These are phyloP conservation scores for Chironex yamaguchii DNA, from an alignment of 30 jellyfish, hydroid and myxozoan genomes.

Conservation along the genomic window DNA sequence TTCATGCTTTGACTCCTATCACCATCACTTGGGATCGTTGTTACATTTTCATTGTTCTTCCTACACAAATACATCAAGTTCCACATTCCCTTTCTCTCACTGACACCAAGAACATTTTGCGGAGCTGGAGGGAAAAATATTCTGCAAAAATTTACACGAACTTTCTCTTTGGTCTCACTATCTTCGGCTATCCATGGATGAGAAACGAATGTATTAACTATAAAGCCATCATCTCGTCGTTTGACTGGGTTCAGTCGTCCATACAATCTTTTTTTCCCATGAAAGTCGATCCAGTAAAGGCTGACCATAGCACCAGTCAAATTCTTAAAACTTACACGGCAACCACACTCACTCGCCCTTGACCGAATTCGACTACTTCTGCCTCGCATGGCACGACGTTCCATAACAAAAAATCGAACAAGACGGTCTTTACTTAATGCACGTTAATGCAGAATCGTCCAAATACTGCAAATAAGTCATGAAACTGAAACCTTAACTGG, in stretches of 20 bases:
- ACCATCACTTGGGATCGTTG: too few species aligned
- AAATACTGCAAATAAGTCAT: too few species aligned
- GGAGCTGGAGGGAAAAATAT: constrained; percentile 48
- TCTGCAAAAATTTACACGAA: constrained; percentile 41
- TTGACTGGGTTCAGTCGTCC: constrained; percentile 60
- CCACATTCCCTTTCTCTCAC: neutral
- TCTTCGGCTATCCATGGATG: constrained; percentile 96
- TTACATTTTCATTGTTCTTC: neutral
- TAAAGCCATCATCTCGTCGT: constrained; percentile 64
- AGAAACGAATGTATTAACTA: constrained; percentile 69
- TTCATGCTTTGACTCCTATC: too few species aligned
- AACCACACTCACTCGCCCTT: too few species aligned
- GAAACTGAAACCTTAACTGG: too few species aligned
- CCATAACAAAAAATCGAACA: too few species aligned
- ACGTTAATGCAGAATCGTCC: too few species aligned
- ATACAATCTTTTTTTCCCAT: constrained; percentile 67
- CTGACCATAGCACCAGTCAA: constrained; percentile 61
- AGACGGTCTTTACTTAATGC: too few species aligned
- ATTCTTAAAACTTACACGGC: constrained; percentile 69
- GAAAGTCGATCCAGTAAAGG: constrained; percentile 85
- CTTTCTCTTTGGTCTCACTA: neutral
- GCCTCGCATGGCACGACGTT: too few species aligned
- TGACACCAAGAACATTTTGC: neutral
- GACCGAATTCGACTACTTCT: too few species aligned
- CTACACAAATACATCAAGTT: neutral